phyloP scores from a whole-genome alignment of 1,140 invertebrate species.

The Melanaphis sacchari region DNA sequence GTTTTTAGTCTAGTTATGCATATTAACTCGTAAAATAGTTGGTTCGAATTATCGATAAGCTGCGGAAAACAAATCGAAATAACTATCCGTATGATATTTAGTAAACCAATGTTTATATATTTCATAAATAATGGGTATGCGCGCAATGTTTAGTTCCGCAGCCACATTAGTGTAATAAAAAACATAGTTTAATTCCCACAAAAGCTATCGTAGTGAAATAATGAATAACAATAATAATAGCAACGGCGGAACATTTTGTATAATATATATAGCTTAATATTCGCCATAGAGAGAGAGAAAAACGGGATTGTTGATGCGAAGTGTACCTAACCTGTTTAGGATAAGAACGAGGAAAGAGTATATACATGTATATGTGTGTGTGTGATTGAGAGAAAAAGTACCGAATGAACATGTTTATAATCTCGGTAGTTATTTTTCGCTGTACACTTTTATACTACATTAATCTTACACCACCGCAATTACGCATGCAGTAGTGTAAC shows the following conservation, averaged over 20 bases:
- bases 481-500: slow-evolving; percentile 31
- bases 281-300: neutral
- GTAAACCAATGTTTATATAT: neutral
- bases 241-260: neutral
- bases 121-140: neutral
- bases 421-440: neutral
- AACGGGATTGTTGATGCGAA: neutral
- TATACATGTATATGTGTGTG: neutral
- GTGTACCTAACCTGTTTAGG: neutral
- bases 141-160: neutral
- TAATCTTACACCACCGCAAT: slow-evolving; percentile 35
- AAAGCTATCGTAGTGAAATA: neutral
- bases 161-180: neutral
- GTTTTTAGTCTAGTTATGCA: neutral
- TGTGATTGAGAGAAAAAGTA: neutral
- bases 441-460: neutral
- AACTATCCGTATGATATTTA: neutral
- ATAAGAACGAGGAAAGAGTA: neutral
- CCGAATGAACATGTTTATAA: slow-evolving; percentile 6
- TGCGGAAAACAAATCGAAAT: neutral
- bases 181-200: neutral
- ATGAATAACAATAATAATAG: neutral
- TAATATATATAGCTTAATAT: neutral
- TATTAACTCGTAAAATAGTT: neutral
- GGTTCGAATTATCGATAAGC: neutral